Evolutionary conservation across 2,113 vertebrate species (phyloP), one percentile per base, ranked within the genome.

Genomic region (Lanius ludovicianus): DNA sequence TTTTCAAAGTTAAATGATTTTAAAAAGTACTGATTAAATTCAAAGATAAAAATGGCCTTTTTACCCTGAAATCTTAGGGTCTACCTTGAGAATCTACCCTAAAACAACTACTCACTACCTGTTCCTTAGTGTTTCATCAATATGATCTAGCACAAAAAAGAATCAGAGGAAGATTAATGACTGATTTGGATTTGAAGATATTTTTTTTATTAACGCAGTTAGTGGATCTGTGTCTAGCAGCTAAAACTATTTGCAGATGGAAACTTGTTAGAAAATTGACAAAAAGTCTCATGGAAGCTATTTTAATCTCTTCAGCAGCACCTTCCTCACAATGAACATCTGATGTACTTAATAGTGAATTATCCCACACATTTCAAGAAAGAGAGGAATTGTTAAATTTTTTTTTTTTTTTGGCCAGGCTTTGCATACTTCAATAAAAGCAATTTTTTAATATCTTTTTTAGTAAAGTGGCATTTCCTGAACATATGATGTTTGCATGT

Each of bases 151-250:
- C 19, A 76, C 6, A 60, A 2, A 70, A 39, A 7, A 67, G 41
- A 82, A 62, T 30, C 31, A 37, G 24, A 65, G 8, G 41, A 71
- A 63, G 10, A 64, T 57, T 80, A 80, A 79, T 33, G 22, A 60
- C 22, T 64, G 5, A 2, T 59, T 67, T 76, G 27, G 33, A 42
- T 96, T 82, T 89, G 13, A 88, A 87, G 27, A 19, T 13, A 3
- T 37, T 7, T 37, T 2, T 53, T 42, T 30, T 1, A 2, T 7
- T 5, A 4, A 11, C 1, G 37, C 2, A 0, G 37, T 86, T 67
- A 41, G 20, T 53, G 46, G 25, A 25, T 62, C 18, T 73, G 7
- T 70, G 28, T 70, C 87, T 68, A 75, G 28, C 35, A 68, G 18
- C 27, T 88, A 68, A 94, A 93, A 90, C 59, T 79, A 75, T 19